These are phyloP conservation scores for Microctenopoma stevenorrisi DNA, from an alignment of 2,797 vertebrate genomes.

Conservation along the genomic window DNA sequence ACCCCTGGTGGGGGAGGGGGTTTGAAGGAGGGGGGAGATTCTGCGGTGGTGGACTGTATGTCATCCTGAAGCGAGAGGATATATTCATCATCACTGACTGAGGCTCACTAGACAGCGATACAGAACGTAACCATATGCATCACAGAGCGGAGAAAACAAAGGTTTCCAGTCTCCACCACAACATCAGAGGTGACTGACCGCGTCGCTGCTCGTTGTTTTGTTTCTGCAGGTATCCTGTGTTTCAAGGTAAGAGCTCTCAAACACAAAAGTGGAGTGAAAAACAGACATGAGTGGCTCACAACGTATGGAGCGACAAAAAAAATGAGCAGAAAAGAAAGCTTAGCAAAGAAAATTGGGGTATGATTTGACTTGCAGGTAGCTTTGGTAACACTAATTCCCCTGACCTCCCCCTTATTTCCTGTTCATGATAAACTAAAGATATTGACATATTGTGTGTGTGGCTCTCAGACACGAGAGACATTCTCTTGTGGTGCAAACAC, in stretches of 20 bases:
- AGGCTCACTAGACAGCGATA: conserved; percentile 2
- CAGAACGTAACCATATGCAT: neutral
- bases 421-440: conserved; percentile 21
- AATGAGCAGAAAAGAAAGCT: conserved; percentile 28
- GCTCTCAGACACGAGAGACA: too few species aligned
- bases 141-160: neutral
- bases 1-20: conserved; percentile 83
- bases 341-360: conserved; percentile 44
- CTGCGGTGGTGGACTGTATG: conserved; percentile 81
- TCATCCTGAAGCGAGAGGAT: conserved; percentile 91
- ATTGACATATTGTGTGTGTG: neutral
- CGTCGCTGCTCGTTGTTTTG: neutral
- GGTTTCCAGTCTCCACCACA: neutral
- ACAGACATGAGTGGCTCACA: conserved; percentile 55
- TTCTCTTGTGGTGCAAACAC: conserved; percentile 17
- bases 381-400: conserved; percentile 13
- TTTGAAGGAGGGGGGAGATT: conserved; percentile 88
- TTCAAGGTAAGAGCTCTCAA: conserved; percentile 21
- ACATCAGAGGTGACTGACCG: neutral
- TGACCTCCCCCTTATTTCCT: conserved; percentile 12
- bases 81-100: conserved; percentile 60
- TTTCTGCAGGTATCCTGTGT: conserved; percentile 35
- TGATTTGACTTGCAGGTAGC: conserved; percentile 39
- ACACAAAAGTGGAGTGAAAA: conserved; percentile 56
- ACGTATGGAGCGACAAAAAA: conserved; percentile 49